Conservation (phyloP, 2,113 vertebrate species). For the Sturnus vulgaris region DNA sequence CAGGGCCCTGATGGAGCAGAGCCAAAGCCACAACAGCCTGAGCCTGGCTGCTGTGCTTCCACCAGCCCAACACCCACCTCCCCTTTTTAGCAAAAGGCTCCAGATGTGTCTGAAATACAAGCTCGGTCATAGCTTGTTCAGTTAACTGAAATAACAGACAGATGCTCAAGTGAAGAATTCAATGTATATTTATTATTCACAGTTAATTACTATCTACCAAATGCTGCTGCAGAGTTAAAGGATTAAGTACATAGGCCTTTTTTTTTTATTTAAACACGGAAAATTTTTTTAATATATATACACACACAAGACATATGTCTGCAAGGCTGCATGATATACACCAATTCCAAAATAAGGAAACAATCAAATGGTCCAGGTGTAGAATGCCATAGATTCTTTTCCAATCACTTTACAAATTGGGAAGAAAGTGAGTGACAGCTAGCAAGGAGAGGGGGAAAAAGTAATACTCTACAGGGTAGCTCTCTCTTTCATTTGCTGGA, state of each 20-base stretch:
- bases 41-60: neutral
- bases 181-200: constrained; percentile 82
- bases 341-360: constrained; percentile 81
- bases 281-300: constrained; percentile 79
- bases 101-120: neutral
- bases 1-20: neutral
- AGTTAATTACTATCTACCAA: constrained; percentile 86
- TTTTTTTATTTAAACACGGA: constrained; percentile 78
- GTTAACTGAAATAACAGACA: constrained; percentile 51
- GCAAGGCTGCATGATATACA: constrained; percentile 86
- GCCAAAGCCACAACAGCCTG: neutral
- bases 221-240: constrained; percentile 80
- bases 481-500: constrained; percentile 57
- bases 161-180: constrained; percentile 77
- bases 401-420: constrained; percentile 64
- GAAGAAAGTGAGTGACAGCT: constrained; percentile 58
- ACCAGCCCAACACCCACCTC: neutral
- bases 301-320: constrained; percentile 82
- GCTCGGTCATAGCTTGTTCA: neutral
- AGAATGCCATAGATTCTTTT: constrained; percentile 72
- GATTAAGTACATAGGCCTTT: constrained; percentile 83
- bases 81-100: neutral
- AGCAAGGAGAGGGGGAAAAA: constrained; percentile 46
- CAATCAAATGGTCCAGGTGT: constrained; percentile 83
- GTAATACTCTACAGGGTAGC: constrained; percentile 36